Conservation (phyloP, 2,888 invertebrate species). For the Drosophila emarginata region DNA sequence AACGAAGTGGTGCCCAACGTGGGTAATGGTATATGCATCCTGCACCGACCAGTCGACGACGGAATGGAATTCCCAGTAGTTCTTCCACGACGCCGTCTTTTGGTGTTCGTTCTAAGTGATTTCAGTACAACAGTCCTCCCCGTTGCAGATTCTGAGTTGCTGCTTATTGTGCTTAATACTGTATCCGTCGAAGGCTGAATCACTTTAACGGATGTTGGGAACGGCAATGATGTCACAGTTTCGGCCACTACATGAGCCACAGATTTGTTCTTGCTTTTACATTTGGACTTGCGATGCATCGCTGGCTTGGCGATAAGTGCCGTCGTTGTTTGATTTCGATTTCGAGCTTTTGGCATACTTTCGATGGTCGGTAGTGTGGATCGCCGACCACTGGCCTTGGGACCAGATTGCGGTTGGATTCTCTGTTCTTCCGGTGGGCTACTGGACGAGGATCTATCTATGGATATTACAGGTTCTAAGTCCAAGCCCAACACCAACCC, state of each 20-base stretch:
- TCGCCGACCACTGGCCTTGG: constrained; percentile 5
- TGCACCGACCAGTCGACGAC: constrained; percentile 45
- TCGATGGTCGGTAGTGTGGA: constrained; percentile 22
- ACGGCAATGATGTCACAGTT: neutral
- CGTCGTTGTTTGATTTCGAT: constrained; percentile 31
- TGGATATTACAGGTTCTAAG: neutral
- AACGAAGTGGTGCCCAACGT: constrained; percentile 83
- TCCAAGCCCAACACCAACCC: neutral
- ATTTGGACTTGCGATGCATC: constrained; percentile 63
- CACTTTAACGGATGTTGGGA: neutral
- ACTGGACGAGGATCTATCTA: neutral
- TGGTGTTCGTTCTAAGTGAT: neutral
- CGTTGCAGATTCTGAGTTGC: neutral
- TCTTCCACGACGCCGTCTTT: constrained; percentile 14
- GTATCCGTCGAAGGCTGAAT: neutral
- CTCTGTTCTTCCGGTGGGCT: constrained; percentile 7
- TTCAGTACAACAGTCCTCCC: neutral
- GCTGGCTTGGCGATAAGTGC: constrained; percentile 33
- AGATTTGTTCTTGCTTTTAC: constrained; percentile 56
- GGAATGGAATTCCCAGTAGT: constrained; percentile 9
- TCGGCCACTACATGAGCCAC: neutral
- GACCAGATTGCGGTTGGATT: constrained; percentile 9
- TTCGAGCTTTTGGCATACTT: constrained; percentile 39
- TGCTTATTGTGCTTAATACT: constrained; percentile 14
- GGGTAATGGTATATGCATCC: constrained; percentile 78